Percentiles rank a stretch among this genome's conserved stretches.
Evolutionary conservation across 2,888 invertebrate genomes (phyloP).

Genomic region (Drosophila paucipuncta): DNA sequence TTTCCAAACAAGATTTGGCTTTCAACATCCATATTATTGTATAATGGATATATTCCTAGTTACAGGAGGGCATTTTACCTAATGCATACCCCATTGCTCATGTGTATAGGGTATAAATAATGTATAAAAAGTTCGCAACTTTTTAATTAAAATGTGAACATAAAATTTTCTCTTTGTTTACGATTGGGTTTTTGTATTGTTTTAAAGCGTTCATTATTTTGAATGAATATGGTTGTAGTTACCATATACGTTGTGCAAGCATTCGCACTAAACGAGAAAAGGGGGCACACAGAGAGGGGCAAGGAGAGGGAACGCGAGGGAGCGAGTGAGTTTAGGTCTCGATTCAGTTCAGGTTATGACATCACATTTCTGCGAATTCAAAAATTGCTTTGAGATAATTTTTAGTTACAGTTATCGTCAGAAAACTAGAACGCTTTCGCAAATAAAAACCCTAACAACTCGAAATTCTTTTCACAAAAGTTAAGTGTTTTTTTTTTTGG

Average conservation of each 20-base stretch:
- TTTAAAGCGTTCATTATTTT: slow-evolving; percentile 15
- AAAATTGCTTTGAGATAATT: not conserved
- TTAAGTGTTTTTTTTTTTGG: not conserved
- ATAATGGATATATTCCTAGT: not conserved
- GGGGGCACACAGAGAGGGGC: not conserved
- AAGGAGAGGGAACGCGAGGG: not conserved
- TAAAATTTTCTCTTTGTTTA: slow-evolving; percentile 31
- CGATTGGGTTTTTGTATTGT: slow-evolving; percentile 1
- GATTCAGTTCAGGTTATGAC: slow-evolving; percentile 35
- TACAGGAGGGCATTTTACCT: not conserved
- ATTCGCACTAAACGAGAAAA: not conserved
- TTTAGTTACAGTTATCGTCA: not conserved
- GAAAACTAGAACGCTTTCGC: not conserved
- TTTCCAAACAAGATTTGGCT: not conserved
- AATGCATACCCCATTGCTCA: not conserved
- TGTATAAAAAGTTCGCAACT: slow-evolving; percentile 25
- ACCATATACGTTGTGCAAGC: slow-evolving; percentile 35
- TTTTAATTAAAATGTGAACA: slow-evolving; percentile 32
- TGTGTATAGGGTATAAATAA: slow-evolving; percentile 4
- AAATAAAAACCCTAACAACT: not conserved
- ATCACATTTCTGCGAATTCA: slow-evolving; percentile 49
- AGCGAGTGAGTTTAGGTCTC: slow-evolving; percentile 10
- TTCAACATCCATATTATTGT: not conserved
- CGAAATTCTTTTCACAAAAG: not conserved
- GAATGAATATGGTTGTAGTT: slow-evolving; percentile 17